Conservation (phyloP, 1,140 invertebrate species). For the Chionoecetes opilio region DNA sequence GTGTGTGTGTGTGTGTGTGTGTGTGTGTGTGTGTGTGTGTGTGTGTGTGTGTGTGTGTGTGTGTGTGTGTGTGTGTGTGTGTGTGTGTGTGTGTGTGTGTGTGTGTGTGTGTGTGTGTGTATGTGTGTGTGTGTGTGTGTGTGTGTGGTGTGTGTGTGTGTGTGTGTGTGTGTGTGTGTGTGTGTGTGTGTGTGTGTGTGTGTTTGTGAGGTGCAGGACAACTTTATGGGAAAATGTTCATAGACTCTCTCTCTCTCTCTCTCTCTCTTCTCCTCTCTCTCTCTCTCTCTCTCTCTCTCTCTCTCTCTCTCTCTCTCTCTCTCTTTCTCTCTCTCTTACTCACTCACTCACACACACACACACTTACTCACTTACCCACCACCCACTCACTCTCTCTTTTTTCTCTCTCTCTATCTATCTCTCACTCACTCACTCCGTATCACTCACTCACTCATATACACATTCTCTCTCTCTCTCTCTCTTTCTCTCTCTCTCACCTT, state of each 20-base stretch:
- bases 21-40: conserved; percentile 27
- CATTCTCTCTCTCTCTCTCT: neutral
- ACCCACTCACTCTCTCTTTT: neutral
- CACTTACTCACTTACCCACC: neutral
- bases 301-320: conserved; percentile 53
- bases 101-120: conserved; percentile 2
- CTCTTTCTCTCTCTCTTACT: conserved; percentile 48
- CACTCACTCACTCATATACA: too few species aligned
- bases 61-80: neutral
- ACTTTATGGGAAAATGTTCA: neutral
- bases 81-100: neutral
- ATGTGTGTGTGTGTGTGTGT: conserved; percentile 18
- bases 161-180: conserved; percentile 27
- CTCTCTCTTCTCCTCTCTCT: conserved; percentile 49
- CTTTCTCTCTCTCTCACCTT: conserved; percentile 38
- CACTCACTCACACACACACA: conserved; percentile 4
- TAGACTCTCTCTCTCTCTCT: conserved; percentile 33
- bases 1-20: conserved; percentile 27
- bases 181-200: conserved; percentile 1
- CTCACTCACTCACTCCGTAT: too few species aligned
- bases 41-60: conserved; percentile 27
- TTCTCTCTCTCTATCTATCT: neutral
- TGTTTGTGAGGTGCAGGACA: too few species aligned
- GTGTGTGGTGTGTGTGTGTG: conserved; percentile 25
- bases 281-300: conserved; percentile 48